Evolutionary conservation across 1,140 invertebrate species (phyloP).

Genomic region (Achroia grisella): DNA sequence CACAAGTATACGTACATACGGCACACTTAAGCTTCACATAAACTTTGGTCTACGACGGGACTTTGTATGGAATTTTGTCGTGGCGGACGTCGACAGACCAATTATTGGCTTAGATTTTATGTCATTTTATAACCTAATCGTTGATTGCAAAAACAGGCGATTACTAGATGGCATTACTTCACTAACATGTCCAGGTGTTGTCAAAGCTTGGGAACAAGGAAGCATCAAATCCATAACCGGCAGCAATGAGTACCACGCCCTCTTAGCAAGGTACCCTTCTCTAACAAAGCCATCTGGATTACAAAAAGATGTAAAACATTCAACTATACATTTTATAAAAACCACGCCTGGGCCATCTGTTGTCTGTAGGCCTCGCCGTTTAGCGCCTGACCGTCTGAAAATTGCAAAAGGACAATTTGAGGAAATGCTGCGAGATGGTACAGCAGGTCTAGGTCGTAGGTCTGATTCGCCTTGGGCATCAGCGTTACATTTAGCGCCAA

Average conservation of each 20-base stretch:
- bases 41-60: conserved; percentile 24
- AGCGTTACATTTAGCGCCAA: conserved; percentile 1
- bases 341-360: conserved; percentile 3
- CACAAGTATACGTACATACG: conserved; percentile 28
- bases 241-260: too few relatives aligned
- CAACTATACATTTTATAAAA: conserved; percentile 1
- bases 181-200: too few relatives aligned
- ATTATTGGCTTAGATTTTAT: conserved; percentile 46
- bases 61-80: conserved; percentile 36
- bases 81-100: conserved; percentile 29
- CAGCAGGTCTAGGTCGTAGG: not conserved
- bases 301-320: too few relatives aligned
- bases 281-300: too few relatives aligned
- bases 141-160: too few relatives aligned
- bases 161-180: too few relatives aligned
- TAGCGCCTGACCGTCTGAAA: conserved; percentile 4
- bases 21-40: conserved; percentile 11
- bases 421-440: conserved; percentile 1
- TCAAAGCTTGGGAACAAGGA: too few relatives aligned
- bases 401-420: not conserved
- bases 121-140: conserved; percentile 22
- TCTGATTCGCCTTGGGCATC: conserved; percentile 1
- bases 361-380: not conserved
- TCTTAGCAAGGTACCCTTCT: too few relatives aligned
- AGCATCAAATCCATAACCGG: too few relatives aligned